A percentile compares a stretch with the other conserved stretches of the same genome.
Conservation (phyloP, 1,140 invertebrate species). For the Zaprionus kolodkinae region DNA sequence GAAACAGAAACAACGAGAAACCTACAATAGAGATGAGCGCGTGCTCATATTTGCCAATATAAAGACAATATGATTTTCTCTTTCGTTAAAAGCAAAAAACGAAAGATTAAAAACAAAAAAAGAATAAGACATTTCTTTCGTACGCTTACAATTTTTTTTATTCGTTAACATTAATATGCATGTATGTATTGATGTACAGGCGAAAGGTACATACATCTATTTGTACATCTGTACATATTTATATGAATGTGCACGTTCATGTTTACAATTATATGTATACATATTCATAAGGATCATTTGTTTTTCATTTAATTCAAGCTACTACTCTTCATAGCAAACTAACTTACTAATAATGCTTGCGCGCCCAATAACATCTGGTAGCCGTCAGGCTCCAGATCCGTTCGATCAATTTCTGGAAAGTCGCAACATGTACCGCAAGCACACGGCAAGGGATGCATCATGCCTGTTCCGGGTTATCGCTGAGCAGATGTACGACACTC, state of each 20-base stretch:
- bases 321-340: background rate
- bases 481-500: conserved; percentile 93
- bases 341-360: conserved; percentile 29
- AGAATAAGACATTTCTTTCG: background rate
- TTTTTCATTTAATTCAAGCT: background rate
- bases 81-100: background rate
- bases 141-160: too few relatives aligned
- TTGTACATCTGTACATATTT: too few relatives aligned
- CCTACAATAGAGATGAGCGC: conserved; percentile 23
- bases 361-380: conserved; percentile 81
- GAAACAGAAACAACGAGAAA: conserved; percentile 24
- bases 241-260: background rate
- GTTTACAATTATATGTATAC: background rate
- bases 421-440: conserved; percentile 92
- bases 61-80: background rate
- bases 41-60: conserved; percentile 3
- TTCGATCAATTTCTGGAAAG: conserved; percentile 92
- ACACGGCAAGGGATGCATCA: conserved; percentile 92
- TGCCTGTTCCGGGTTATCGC: conserved; percentile 93
- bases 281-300: background rate
- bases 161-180: too few relatives aligned
- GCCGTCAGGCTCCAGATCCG: conserved; percentile 82
- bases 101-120: background rate
- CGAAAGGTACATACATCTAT: too few relatives aligned
- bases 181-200: too few relatives aligned